These are phyloP conservation scores for Malurus splendens DNA, from an alignment of 2,797 vertebrate species.

Conservation along the genomic window DNA sequence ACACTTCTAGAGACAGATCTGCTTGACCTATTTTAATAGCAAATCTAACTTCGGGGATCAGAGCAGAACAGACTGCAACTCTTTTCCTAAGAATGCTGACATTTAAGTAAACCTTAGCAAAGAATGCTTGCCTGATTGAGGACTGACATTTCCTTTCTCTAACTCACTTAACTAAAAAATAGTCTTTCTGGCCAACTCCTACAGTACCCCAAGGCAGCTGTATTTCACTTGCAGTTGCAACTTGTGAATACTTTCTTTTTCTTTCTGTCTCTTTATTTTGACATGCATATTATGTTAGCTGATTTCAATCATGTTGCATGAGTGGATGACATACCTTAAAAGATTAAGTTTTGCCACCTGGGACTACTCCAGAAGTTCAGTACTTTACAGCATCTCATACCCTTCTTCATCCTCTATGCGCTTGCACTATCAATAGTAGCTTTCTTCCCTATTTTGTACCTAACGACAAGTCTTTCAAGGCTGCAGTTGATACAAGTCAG, in stretches of 20 bases:
- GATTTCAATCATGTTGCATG: conserved; percentile 66
- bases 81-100: conserved; percentile 66
- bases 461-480: conserved; percentile 47
- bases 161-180: conserved; percentile 66
- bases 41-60: conserved; percentile 73
- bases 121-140: conserved; percentile 68
- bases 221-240: conserved; percentile 61
- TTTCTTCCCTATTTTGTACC: conserved; percentile 62
- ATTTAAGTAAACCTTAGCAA: conserved; percentile 65
- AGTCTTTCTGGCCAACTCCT: conserved; percentile 59
- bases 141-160: conserved; percentile 75
- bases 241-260: conserved; percentile 60
- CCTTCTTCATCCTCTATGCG: conserved; percentile 52
- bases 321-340: conserved; percentile 70
- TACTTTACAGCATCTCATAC: conserved; percentile 56
- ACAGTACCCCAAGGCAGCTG: conserved; percentile 60
- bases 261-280: conserved; percentile 62
- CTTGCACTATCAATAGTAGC: conserved; percentile 57
- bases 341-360: conserved; percentile 73
- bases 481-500: conserved; percentile 49
- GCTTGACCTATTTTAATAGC: conserved; percentile 58
- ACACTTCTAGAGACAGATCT: conserved; percentile 53
- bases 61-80: conserved; percentile 64
- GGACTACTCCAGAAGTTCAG: conserved; percentile 68
- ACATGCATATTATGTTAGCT: conserved; percentile 67